Conservation (phyloP, 2,888 invertebrate genomes). For the Meiosimyza platycephala region DNA sequence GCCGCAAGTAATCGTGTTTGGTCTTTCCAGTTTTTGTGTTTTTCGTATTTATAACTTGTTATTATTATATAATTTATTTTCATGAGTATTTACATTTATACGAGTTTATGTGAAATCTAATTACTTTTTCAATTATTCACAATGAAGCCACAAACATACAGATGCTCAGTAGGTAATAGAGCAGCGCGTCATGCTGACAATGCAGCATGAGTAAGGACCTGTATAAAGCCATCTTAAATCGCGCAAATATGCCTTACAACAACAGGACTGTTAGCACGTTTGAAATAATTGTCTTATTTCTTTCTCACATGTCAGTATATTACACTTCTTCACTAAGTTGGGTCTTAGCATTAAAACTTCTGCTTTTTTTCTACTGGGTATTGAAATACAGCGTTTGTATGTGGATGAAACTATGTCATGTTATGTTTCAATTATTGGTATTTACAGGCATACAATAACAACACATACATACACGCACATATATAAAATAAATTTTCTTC, state of each 20-base stretch:
- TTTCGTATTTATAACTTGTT: conserved; percentile 3
- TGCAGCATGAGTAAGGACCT: too few species aligned
- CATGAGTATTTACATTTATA: conserved; percentile 1
- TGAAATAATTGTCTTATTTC: too few species aligned
- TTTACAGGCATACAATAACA: neutral
- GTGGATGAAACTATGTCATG: neutral
- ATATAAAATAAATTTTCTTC: neutral
- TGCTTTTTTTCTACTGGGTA: conserved; percentile 16
- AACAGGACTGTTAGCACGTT: too few species aligned
- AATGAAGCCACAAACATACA: conserved; percentile 33
- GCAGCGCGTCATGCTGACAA: too few species aligned
- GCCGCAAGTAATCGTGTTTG: conserved; percentile 13
- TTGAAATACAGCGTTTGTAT: neutral
- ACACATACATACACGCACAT: neutral
- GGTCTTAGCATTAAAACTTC: conserved; percentile 23
- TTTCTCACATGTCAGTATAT: too few species aligned
- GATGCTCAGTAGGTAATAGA: neutral
- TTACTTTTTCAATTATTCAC: conserved; percentile 58
- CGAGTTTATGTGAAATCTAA: conserved; percentile 46
- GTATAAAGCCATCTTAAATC: too few species aligned
- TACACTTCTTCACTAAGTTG: too few species aligned
- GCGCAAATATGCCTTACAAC: too few species aligned
- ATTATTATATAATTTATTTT: conserved; percentile 13
- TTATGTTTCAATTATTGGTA: neutral
- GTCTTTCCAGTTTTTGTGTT: neutral